Evolutionary conservation across 2,888 invertebrate genomes (phyloP), one percentile per base, ranked within the genome.

Genomic region (Prenolepis imparis): DNA sequence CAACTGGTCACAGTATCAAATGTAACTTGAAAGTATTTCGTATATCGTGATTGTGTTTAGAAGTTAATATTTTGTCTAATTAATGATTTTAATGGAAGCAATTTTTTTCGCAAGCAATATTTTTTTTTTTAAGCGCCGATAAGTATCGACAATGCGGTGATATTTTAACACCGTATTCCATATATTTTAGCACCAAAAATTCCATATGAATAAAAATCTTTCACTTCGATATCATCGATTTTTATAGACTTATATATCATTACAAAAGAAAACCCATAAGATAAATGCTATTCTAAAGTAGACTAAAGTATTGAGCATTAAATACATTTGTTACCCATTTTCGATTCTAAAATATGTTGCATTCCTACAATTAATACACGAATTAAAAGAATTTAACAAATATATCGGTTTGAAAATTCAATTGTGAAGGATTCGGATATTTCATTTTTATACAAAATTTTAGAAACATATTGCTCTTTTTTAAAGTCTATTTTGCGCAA

Each of bases 291-390:
- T 41, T 77, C 39, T 52, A 52, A 52, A 52, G n/a, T 52, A 52
- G n/a, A 28, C 41, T 77, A 77, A 77, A 57, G 21, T 57, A 48
- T 77, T 77, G 77, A 77, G 77, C 77, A 77, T 67, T 36, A 36
- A 64, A 75, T 75, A 75, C 48, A 75, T 32, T 32, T 75, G 48
- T 48, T 74, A 77, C 66, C n/a, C 28, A 77, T 21, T 68, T 68
- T 6, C 21, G n/a, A 1, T 64, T 15, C 41, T 28, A n/a, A 68
- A 52, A 36, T 64, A 64, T 32, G 2, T 77, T 55, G 8, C 18
- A 24, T 55, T 67, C 9, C 12, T 77, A 28, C 21, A 63, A 52
- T 24, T 64, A 64, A 63, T 77, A 68, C 9, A 32, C 39, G 57
- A 41, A 61, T 77, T 67, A 68, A 68, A 68, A 67, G 15, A 3